Conservation (phyloP, 2,113 vertebrate species). For the Hirundichthys speculiger region DNA sequence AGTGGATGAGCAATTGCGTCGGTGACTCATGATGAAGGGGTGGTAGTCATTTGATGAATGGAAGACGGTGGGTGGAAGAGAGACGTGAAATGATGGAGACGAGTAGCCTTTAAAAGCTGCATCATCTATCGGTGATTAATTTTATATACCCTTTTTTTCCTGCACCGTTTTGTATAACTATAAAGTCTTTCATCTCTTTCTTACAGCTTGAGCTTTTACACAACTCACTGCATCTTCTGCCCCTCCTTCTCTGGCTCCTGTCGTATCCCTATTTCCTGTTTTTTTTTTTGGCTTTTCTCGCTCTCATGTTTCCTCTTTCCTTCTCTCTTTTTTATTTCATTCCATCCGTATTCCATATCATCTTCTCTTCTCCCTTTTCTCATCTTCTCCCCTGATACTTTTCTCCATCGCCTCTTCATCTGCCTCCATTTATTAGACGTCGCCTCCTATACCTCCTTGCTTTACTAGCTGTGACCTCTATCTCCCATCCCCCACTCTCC, state of each 20-base stretch:
- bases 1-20: constrained; percentile 63
- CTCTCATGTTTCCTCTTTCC: constrained; percentile 18
- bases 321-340: constrained; percentile 29
- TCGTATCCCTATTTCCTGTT: constrained; percentile 8
- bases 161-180: constrained; percentile 4
- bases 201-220: neutral
- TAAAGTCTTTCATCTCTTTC: neutral
- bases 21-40: constrained; percentile 59
- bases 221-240: neutral
- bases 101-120: constrained; percentile 45
- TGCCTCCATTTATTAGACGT: constrained; percentile 34
- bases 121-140: constrained; percentile 35
- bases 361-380: neutral
- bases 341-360: no score
- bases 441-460: constrained; percentile 22
- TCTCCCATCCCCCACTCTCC: neutral
- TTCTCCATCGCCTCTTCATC: constrained; percentile 31
- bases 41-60: constrained; percentile 63
- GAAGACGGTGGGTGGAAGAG: constrained; percentile 40
- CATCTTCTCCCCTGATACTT: constrained; percentile 31
- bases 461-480: constrained; percentile 26
- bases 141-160: constrained; percentile 26
- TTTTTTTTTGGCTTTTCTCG: constrained; percentile 24
- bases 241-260: constrained; percentile 9
- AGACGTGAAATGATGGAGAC: constrained; percentile 43